Conservation (phyloP, 2,797 vertebrate genomes). For the Alfaro cultratus region DNA sequence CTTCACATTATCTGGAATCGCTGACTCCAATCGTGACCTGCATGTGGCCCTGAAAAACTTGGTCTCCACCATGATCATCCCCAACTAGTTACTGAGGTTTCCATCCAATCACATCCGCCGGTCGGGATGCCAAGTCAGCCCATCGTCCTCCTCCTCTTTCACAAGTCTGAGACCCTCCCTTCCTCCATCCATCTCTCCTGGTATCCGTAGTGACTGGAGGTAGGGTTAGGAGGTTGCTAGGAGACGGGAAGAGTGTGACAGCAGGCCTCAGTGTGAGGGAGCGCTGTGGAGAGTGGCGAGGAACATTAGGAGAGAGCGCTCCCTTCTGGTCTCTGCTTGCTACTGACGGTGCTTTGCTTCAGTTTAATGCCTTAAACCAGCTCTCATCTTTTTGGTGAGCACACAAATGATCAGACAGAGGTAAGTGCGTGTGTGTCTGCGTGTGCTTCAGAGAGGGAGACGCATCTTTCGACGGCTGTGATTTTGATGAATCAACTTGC, state of each 20-base stretch:
- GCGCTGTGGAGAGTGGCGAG: constrained; percentile 20
- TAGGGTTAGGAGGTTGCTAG: constrained; percentile 79
- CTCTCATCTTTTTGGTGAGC: constrained; percentile 26
- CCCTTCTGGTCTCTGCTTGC: constrained; percentile 54
- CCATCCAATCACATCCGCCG: constrained; percentile 38
- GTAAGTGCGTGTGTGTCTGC: constrained; percentile 27
- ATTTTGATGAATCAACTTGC: constrained; percentile 3
- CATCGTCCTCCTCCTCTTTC: constrained; percentile 8
- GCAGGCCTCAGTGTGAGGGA: constrained; percentile 51
- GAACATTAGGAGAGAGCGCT: constrained; percentile 52
- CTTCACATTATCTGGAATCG: constrained; percentile 37
- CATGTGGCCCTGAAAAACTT: constrained; percentile 39
- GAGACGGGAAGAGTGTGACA: constrained; percentile 70
- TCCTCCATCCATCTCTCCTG: constrained; percentile 64
- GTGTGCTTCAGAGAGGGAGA: neutral
- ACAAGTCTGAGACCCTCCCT: constrained; percentile 43
- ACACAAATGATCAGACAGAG: constrained; percentile 33
- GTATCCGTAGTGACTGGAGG: constrained; percentile 82
- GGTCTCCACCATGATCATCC: constrained; percentile 17
- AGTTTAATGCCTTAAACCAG: constrained; percentile 16
- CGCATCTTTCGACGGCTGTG: neutral
- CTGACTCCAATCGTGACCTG: constrained; percentile 61
- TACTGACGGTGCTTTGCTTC: constrained; percentile 2
- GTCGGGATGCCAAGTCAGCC: constrained; percentile 38
- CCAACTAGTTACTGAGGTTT: constrained; percentile 34